Percentiles rank a stretch among this genome's conserved stretches.
These are phyloP conservation scores for Onychomys arenicola DNA, from an alignment of 2,797 vertebrate genomes.

Conservation along the genomic window DNA sequence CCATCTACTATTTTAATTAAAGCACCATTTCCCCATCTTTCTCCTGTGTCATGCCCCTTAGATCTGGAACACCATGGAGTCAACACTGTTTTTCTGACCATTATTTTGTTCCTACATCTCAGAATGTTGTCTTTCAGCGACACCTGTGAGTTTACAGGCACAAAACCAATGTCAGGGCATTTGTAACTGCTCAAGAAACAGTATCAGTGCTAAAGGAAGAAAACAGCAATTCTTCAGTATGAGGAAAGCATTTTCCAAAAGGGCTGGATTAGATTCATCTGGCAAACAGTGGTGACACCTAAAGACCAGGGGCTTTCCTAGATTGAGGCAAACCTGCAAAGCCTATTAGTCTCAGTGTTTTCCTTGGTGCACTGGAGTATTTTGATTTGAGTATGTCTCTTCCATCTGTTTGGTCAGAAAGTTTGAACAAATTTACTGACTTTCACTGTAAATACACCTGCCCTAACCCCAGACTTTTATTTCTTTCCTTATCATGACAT, in stretches of 20 bases:
- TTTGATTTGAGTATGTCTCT: background rate
- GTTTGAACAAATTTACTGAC: background rate
- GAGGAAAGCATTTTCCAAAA: background rate
- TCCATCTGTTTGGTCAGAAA: constrained; percentile 10
- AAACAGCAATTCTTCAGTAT: background rate
- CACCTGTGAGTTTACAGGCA: background rate
- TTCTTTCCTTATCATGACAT: background rate
- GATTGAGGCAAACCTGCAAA: background rate
- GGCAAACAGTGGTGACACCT: background rate
- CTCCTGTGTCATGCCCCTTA: background rate
- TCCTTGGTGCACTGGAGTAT: background rate
- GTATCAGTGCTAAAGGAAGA: background rate
- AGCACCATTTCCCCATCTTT: background rate
- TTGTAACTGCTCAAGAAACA: background rate
- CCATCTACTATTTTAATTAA: background rate
- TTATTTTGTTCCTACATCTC: background rate
- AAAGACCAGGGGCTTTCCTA: background rate
- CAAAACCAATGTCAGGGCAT: background rate
- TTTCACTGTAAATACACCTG: background rate
- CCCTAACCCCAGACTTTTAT: background rate
- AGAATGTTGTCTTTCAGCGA: background rate
- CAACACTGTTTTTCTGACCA: background rate
- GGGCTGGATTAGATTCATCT: background rate
- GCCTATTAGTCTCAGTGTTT: background rate
- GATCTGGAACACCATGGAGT: background rate